These are phyloP conservation scores for Cacoxenus indagator DNA, from an alignment of 2,888 invertebrate species.

Conservation along the genomic window DNA sequence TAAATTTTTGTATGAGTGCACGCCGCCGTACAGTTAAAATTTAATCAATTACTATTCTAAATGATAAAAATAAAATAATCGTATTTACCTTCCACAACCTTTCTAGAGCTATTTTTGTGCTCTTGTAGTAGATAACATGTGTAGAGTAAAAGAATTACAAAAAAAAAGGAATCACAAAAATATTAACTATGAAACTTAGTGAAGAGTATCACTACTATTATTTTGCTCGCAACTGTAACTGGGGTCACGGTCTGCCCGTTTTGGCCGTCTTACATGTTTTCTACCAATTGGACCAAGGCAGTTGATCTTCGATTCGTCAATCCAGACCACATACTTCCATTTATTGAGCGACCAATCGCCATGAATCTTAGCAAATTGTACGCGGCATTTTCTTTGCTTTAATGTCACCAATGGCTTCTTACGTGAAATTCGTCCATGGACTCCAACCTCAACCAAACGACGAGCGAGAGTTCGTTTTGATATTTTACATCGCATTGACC, in stretches of 20 bases:
- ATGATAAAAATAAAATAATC: too few relatives aligned
- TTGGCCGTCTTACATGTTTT: conserved; percentile 1
- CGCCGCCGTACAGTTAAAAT: too few relatives aligned
- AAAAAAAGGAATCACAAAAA: too few relatives aligned
- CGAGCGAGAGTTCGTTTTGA: conserved; percentile 16
- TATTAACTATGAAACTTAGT: too few relatives aligned
- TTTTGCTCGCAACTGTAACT: too few relatives aligned
- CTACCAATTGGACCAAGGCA: background rate
- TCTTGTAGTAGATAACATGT: too few relatives aligned
- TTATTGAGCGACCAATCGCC: background rate
- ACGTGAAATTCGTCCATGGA: conserved; percentile 26
- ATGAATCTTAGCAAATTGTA: conserved; percentile 14
- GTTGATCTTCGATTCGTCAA: conserved; percentile 8
- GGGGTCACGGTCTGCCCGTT: background rate
- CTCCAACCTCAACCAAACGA: conserved; percentile 23
- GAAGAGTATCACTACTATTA: too few relatives aligned
- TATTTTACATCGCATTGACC: background rate
- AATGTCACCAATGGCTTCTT: conserved; percentile 13
- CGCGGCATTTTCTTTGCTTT: background rate
- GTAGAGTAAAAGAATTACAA: too few relatives aligned
- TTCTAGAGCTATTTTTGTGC: too few relatives aligned
- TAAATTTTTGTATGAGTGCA: too few relatives aligned
- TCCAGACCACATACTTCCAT: conserved; percentile 4
- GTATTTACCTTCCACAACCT: too few relatives aligned
- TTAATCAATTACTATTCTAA: too few relatives aligned